A percentile compares a stretch with the other conserved stretches of the same genome.
These are phyloP conservation scores for Leucosticte australis DNA, from an alignment of 2,113 vertebrate genomes.

Conservation along the genomic window DNA sequence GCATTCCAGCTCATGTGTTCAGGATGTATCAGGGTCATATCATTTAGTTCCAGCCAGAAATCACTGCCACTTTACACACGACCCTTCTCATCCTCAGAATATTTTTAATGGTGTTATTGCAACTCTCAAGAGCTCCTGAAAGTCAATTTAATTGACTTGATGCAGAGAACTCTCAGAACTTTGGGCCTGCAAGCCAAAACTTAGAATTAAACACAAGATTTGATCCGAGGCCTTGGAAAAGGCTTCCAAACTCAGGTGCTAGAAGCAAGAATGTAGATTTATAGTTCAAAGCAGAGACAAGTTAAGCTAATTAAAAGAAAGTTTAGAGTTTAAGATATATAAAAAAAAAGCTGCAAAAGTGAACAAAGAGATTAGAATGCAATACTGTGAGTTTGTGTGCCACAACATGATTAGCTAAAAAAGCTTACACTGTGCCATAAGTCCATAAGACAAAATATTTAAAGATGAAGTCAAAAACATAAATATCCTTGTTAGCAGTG, in stretches of 20 bases:
- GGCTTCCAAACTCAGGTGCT: background rate
- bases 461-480: background rate
- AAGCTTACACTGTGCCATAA: background rate
- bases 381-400: background rate
- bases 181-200: background rate
- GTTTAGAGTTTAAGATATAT: background rate
- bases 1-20: fast-evolving
- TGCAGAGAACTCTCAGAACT: background rate
- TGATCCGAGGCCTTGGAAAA: background rate
- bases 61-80: background rate
- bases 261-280: background rate
- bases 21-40: background rate
- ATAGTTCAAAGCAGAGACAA: background rate
- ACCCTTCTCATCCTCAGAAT: background rate
- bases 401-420: background rate
- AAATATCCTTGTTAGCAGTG: background rate
- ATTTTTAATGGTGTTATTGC: background rate
- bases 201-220: background rate
- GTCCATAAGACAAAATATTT: background rate
- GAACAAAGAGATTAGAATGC: background rate
- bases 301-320: background rate
- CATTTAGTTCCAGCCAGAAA: background rate
- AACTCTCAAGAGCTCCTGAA: background rate
- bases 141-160: background rate
- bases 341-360: background rate